These are phyloP conservation scores for Microtus oregoni DNA, from an alignment of 2,113 vertebrate genomes.

Conservation along the genomic window DNA sequence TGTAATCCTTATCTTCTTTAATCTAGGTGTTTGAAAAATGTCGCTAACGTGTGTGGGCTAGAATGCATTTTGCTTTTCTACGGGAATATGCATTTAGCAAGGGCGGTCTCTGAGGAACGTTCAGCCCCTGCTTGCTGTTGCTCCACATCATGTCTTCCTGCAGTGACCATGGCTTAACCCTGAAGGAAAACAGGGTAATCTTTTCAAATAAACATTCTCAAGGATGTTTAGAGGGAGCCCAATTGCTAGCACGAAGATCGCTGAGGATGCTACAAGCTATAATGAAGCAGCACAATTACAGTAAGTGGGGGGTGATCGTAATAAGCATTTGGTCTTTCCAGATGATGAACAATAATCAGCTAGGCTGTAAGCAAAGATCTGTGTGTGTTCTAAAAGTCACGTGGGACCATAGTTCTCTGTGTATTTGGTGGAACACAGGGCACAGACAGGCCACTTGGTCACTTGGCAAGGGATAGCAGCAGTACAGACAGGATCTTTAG, in stretches of 20 bases:
- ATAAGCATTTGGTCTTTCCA: constrained; percentile 52
- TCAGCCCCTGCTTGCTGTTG: constrained; percentile 56
- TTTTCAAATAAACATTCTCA: constrained; percentile 79
- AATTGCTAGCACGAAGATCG: constrained; percentile 33
- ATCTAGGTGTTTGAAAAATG: constrained; percentile 71
- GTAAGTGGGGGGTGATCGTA: neutral
- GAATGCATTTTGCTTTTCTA: constrained; percentile 57
- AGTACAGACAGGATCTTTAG: neutral
- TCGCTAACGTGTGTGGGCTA: constrained; percentile 54
- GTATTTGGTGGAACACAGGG: neutral
- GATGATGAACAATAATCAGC: constrained; percentile 53
- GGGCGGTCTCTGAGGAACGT: constrained; percentile 5
- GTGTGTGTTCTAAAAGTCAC: neutral
- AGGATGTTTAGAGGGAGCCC: constrained; percentile 73
- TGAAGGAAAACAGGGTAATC: constrained; percentile 78
- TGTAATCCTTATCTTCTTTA: constrained; percentile 68
- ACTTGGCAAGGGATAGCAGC: neutral
- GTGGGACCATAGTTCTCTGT: neutral
- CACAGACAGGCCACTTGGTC: neutral
- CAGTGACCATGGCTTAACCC: constrained; percentile 63
- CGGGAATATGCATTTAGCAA: constrained; percentile 45
- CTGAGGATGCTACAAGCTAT: neutral
- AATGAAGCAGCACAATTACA: neutral
- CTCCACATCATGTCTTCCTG: constrained; percentile 62
- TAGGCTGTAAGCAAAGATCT: constrained; percentile 7